Percentiles rank a stretch among this genome's conserved stretches.
Conservation (phyloP, 1,140 invertebrate species). For the Magallana gigas region DNA sequence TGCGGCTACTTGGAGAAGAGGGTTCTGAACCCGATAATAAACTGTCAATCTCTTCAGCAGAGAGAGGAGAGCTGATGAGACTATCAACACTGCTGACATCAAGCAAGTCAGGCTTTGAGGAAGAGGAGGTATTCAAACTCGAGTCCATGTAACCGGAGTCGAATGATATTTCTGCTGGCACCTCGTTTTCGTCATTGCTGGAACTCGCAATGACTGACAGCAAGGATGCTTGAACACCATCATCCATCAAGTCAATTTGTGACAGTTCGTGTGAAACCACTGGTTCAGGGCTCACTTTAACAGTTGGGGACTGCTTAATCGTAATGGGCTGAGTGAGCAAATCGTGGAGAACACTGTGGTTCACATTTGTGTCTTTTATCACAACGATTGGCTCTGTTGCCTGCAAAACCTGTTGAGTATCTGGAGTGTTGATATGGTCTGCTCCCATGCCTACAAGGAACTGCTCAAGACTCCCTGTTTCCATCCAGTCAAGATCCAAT, state of each 20-base stretch:
- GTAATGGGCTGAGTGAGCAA: conserved; percentile 49
- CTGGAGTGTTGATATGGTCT: background rate
- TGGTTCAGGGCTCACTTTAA: background rate
- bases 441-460: conserved; percentile 51
- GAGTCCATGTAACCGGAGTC: background rate
- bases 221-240: conserved; percentile 16
- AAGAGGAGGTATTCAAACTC: background rate
- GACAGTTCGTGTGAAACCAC: background rate
- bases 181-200: conserved; percentile 17
- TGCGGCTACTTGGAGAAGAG: conserved; percentile 37
- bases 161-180: conserved; percentile 31
- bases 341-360: conserved; percentile 43
- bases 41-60: conserved; percentile 68
- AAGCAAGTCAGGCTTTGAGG: background rate
- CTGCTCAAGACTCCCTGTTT: conserved; percentile 56
- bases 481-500: conserved; percentile 67
- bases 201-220: background rate
- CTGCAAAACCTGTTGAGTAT: background rate
- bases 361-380: conserved; percentile 22
- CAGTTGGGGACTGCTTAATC: conserved; percentile 40
- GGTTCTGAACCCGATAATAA: conserved; percentile 58
- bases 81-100: conserved; percentile 43
- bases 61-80: conserved; percentile 61
- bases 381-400: conserved; percentile 5
- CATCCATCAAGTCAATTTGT: conserved; percentile 38